phyloP scores from a whole-genome alignment of 2,113 vertebrate species.

The Notechis scutatus region DNA sequence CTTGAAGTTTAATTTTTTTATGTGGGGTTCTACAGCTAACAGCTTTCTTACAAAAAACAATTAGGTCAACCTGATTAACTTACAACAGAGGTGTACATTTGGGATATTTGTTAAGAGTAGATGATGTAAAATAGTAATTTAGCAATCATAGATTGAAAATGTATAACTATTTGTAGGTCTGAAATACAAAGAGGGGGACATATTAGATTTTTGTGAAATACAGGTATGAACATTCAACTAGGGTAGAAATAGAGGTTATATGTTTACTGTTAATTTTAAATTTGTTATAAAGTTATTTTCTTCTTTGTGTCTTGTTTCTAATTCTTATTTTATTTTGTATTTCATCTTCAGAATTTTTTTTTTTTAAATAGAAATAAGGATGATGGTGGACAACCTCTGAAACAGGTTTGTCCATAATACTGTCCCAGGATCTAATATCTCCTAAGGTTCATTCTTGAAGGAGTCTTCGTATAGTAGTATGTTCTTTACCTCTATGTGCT shows the following conservation, averaged over 20 bases:
- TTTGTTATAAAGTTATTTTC: neutral
- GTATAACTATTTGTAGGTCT: neutral
- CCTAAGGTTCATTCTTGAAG: neutral
- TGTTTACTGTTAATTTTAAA: neutral
- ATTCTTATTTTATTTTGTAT: neutral
- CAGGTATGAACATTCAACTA: neutral
- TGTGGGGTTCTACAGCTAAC: neutral
- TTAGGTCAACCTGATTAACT: neutral
- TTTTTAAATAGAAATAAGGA: neutral
- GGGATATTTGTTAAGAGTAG: neutral
- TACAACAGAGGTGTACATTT: neutral
- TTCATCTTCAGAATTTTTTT: neutral
- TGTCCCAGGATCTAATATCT: too few relatives aligned
- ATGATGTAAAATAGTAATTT: neutral
- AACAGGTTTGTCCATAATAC: neutral
- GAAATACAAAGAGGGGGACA: neutral
- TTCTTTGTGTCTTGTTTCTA: neutral
- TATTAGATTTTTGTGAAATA: neutral
- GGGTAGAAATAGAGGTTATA: neutral
- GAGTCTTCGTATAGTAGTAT: neutral
- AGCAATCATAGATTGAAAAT: neutral
- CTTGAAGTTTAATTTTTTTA: neutral
- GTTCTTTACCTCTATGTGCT: neutral
- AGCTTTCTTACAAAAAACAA: neutral
- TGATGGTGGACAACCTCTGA: neutral